Conservation (phyloP, 2,888 invertebrate species). For the Cosmorhoe ocellata region DNA sequence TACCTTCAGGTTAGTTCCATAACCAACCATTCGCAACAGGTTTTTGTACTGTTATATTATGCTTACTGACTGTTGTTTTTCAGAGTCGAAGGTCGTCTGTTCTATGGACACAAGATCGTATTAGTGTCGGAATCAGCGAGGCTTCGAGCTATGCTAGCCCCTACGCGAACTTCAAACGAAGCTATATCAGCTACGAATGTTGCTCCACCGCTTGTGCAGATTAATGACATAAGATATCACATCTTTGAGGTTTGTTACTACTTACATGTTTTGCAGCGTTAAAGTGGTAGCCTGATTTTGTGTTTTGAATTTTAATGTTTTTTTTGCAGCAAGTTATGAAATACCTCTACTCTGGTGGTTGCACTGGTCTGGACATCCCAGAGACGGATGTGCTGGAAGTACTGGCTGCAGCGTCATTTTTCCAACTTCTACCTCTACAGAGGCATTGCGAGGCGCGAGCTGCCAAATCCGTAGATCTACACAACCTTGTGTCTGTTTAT, state of each 20-base stretch:
- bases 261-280: constrained; percentile 23
- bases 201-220: constrained; percentile 91
- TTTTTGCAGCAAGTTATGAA: constrained; percentile 91
- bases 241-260: constrained; percentile 89
- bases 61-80: background rate
- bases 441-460: constrained; percentile 93
- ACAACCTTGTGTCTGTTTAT: constrained; percentile 95
- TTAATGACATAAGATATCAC: constrained; percentile 95
- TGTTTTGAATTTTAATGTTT: too few species aligned
- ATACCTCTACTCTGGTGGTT: constrained; percentile 95
- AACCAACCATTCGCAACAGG: too few species aligned
- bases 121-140: constrained; percentile 94
- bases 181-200: constrained; percentile 47
- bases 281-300: too few species aligned
- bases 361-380: constrained; percentile 88
- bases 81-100: constrained; percentile 93
- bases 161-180: constrained; percentile 54
- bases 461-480: constrained; percentile 91
- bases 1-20: constrained; percentile 87
- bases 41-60: too few species aligned
- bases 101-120: constrained; percentile 97
- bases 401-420: constrained; percentile 96
- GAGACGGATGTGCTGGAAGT: constrained; percentile 92
- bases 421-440: constrained; percentile 92
- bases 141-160: constrained; percentile 90